Evolutionary conservation across 2,888 invertebrate species (phyloP).

Genomic region (Dromius quadrimaculatus): DNA sequence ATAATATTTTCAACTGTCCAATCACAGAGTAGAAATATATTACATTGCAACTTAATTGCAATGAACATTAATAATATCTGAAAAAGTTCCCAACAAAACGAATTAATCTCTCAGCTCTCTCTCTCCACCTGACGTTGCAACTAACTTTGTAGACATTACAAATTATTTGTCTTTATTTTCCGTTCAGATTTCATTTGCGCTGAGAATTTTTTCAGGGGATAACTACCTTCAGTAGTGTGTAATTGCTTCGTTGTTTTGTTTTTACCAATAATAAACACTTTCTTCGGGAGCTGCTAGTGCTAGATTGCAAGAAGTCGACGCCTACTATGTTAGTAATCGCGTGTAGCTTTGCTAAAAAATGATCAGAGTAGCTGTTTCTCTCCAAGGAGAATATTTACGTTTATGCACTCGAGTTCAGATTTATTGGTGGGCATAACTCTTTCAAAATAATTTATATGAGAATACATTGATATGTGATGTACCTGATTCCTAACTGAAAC

Average conservation of each 20-base stretch:
- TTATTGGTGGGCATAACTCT: not conserved
- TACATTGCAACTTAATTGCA: constrained; percentile 19
- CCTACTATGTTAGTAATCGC: constrained; percentile 39
- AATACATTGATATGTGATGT: not conserved
- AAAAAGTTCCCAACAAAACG: not conserved
- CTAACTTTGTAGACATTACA: constrained; percentile 23
- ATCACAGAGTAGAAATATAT: not conserved
- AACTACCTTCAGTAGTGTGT: constrained; percentile 23
- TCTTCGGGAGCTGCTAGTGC: constrained; percentile 26
- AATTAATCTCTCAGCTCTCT: not conserved
- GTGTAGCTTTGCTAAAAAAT: constrained; percentile 22
- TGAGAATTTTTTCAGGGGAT: constrained; percentile 14
- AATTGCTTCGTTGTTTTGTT: constrained; percentile 49
- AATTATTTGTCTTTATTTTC: constrained; percentile 17
- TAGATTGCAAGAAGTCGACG: constrained; percentile 20
- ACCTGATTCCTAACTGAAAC: no score
- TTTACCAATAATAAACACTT: constrained; percentile 50
- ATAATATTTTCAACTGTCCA: constrained; percentile 3
- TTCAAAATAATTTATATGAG: not conserved
- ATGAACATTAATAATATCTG: constrained; percentile 17
- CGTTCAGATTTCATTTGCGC: constrained; percentile 27
- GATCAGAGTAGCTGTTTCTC: not conserved
- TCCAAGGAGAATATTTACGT: constrained; percentile 11
- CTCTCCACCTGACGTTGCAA: constrained; percentile 16
- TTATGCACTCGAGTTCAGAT: constrained; percentile 15